Percentiles rank a stretch among this genome's conserved stretches.
These are phyloP conservation scores for Anguilla marmorata DNA, from an alignment of 2,797 vertebrate genomes.

Conservation along the genomic window DNA sequence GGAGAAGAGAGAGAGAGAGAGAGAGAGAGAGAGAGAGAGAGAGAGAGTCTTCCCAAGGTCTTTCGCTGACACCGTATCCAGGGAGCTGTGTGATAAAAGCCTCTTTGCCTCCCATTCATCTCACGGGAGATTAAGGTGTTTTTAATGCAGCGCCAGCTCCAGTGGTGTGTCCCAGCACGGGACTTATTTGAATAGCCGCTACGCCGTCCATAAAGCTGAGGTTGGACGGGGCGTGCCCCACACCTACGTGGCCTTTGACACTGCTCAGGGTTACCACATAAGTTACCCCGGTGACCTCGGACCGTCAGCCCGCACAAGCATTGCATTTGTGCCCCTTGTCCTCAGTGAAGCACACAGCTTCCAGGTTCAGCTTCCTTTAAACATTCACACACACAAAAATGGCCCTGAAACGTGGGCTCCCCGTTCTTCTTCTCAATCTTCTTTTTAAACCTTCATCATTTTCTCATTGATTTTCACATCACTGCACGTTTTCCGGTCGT, in stretches of 20 bases:
- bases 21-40: neutral
- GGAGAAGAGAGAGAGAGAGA: too few species aligned
- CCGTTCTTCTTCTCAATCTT: too few species aligned
- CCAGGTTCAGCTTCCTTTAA: neutral
- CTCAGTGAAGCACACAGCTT: too few species aligned
- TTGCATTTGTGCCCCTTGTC: too few species aligned
- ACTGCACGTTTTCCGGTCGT: too few species aligned
- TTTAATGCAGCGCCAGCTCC: neutral
- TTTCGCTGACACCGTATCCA: neutral
- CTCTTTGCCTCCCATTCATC: neutral
- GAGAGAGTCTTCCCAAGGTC: neutral
- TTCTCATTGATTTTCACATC: too few species aligned
- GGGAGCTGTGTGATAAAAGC: neutral
- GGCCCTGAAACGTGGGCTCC: neutral
- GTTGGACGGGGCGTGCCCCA: too few species aligned
- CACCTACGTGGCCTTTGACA: too few species aligned
- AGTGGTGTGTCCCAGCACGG: neutral
- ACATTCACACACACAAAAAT: neutral
- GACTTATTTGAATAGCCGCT: neutral
- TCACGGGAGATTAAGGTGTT: neutral
- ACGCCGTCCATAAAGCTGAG: neutral
- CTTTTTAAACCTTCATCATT: too few species aligned
- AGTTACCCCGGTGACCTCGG: neutral
- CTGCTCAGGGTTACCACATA: neutral
- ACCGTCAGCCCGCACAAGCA: neutral